Percentiles rank a stretch among this genome's conserved stretches.
Evolutionary conservation across 2,113 vertebrate genomes (phyloP).

Genomic region (Tachycineta bicolor): DNA sequence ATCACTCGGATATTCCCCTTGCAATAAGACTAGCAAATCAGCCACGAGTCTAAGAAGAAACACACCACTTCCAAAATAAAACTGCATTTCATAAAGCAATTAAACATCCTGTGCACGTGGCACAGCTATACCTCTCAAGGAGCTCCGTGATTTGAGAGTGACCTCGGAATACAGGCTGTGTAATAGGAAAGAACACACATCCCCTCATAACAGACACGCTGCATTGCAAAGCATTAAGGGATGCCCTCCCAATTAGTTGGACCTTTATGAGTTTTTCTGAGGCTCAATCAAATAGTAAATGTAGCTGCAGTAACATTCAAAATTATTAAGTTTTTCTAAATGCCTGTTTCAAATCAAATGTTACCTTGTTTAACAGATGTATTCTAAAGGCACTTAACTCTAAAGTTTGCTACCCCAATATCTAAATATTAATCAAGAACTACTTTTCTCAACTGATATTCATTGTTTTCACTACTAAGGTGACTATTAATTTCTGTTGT

Average conservation of each 20-base stretch:
- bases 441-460: not conserved
- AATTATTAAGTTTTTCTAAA: not conserved
- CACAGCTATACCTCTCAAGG: not conserved
- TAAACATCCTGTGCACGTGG: fast-evolving
- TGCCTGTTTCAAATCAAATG: not conserved
- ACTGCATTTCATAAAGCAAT: not conserved
- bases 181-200: not conserved
- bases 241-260: not conserved
- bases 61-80: not conserved
- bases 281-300: not conserved
- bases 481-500: not conserved
- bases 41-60: not conserved
- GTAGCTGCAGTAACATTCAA: not conserved
- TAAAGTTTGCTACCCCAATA: not conserved
- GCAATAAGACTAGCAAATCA: not conserved
- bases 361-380: not conserved
- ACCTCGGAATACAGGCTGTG: not conserved
- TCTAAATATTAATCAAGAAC: not conserved
- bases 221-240: not conserved
- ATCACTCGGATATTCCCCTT: not conserved
- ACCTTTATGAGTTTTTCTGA: not conserved
- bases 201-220: not conserved
- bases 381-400: not conserved
- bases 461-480: not conserved
- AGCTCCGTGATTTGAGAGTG: not conserved